Conservation (phyloP, 1,140 invertebrate species). For the Leptinotarsa lineolata region DNA sequence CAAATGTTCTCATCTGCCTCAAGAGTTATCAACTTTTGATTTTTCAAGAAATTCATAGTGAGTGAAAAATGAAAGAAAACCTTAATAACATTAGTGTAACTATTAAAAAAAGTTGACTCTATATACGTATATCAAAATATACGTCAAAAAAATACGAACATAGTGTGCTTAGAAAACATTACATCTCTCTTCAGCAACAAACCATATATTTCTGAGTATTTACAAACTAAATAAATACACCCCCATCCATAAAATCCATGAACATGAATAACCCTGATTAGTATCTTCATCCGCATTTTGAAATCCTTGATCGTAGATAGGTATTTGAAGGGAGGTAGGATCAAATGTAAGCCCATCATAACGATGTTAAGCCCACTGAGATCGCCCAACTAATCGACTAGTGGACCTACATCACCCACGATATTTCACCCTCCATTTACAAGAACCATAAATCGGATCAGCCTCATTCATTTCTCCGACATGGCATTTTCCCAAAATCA, state of each 20-base stretch:
- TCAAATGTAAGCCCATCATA: constrained; percentile 23
- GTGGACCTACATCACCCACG: not conserved
- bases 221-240: not conserved
- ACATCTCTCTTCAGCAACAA: no score
- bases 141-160: no score
- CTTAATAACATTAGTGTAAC: no score
- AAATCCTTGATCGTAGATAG: not conserved
- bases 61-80: no score
- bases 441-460: constrained; percentile 10
- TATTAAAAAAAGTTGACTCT: no score
- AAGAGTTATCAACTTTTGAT: no score
- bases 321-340: constrained; percentile 2
- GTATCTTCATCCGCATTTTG: constrained; percentile 15
- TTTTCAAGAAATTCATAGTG: no score
- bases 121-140: no score
- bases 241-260: not conserved
- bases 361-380: constrained; percentile 23
- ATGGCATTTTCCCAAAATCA: not conserved
- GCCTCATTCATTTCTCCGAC: not conserved
- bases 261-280: constrained; percentile 7
- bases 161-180: no score
- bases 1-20: no score
- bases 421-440: constrained; percentile 17
- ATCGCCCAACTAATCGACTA: constrained; percentile 23
- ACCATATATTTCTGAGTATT: no score